phyloP scores from a whole-genome alignment of 2,888 invertebrate species.

The Hirtodrosophila confusa region DNA sequence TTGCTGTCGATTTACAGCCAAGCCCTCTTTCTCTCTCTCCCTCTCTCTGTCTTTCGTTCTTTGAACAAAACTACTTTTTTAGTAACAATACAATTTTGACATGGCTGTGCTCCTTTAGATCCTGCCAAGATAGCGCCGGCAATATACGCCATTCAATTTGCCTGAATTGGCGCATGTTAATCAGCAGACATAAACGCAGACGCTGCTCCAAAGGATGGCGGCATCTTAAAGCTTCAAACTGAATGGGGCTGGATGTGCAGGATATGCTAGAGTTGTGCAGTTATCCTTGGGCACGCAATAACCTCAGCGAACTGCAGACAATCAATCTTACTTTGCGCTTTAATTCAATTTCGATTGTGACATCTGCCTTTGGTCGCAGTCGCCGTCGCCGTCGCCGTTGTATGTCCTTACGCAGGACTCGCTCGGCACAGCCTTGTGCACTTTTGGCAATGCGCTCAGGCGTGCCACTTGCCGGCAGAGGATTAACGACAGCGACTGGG shows the following conservation, averaged over 20 bases:
- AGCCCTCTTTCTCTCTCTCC: slow-evolving; percentile 20
- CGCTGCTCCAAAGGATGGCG: slow-evolving; percentile 24
- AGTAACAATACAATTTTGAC: slow-evolving; percentile 43
- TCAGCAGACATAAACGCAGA: slow-evolving; percentile 47
- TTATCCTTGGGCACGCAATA: slow-evolving; percentile 72
- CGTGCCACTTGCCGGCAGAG: slow-evolving; percentile 71
- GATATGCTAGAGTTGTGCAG: slow-evolving; percentile 18
- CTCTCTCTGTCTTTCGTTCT: slow-evolving; percentile 18
- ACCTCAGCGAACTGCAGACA: slow-evolving; percentile 80
- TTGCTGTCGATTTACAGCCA: slow-evolving; percentile 53
- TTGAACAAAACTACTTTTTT: slow-evolving; percentile 52
- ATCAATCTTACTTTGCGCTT: slow-evolving; percentile 84
- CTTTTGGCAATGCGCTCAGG: slow-evolving; percentile 77
- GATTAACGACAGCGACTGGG: slow-evolving; percentile 64
- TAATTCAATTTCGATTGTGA: slow-evolving; percentile 84
- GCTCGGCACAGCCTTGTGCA: slow-evolving; percentile 47
- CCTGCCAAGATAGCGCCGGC: slow-evolving; percentile 26
- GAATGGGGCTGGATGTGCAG: not conserved
- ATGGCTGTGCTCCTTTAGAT: slow-evolving; percentile 28
- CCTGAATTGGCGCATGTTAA: slow-evolving; percentile 77
- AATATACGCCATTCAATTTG: slow-evolving; percentile 71
- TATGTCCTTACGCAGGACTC: slow-evolving; percentile 46
- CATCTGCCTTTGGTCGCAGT: slow-evolving; percentile 82
- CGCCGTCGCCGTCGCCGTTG: slow-evolving; percentile 21
- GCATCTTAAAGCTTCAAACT: slow-evolving; percentile 50